Evolutionary conservation across 1,140 invertebrate genomes (phyloP).

Genomic region (Atta colombica): DNA sequence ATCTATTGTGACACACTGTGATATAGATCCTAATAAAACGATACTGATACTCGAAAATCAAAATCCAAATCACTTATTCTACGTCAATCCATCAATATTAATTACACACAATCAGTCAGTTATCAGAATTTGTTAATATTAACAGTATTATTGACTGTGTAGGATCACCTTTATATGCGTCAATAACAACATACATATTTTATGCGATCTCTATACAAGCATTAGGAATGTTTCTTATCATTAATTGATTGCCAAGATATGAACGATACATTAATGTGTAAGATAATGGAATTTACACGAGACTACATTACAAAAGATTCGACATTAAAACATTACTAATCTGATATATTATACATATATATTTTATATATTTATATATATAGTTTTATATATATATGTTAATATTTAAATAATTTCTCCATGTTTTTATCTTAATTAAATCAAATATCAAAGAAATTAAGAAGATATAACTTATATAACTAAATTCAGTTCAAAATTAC

Average conservation of each 20-base stretch:
- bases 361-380: not conserved
- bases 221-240: not conserved
- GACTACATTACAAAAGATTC: not conserved
- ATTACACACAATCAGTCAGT: too few species aligned
- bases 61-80: too few species aligned
- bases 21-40: too few species aligned
- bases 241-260: not conserved
- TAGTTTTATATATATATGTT: not conserved
- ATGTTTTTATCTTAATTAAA: not conserved
- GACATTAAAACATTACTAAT: not conserved
- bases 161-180: not conserved
- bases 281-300: not conserved
- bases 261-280: not conserved
- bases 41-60: too few species aligned
- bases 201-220: not conserved
- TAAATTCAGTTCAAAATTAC: not conserved
- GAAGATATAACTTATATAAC: not conserved
- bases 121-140: too few species aligned
- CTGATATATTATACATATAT: not conserved
- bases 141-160: too few species aligned
- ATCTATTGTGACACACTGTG: too few species aligned
- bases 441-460: not conserved
- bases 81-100: too few species aligned
- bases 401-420: not conserved
- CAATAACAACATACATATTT: not conserved